A percentile compares a stretch with the other conserved stretches of the same genome.
phyloP scores from a whole-genome alignment of 2,113 vertebrate genomes.

The Eupsittula cactorum region DNA sequence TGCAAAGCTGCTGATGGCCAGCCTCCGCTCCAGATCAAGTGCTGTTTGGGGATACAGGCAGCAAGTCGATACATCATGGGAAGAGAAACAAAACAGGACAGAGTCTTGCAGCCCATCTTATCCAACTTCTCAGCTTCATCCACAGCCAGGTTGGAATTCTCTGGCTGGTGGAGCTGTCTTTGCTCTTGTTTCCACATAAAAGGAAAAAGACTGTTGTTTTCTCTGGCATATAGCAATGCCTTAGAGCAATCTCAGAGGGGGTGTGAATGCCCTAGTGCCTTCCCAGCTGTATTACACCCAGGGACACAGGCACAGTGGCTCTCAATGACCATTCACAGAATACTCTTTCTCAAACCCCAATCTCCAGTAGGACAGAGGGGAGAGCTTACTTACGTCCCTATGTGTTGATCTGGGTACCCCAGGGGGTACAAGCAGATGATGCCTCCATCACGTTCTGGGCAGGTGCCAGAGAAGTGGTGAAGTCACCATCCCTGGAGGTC shows the following conservation, averaged over 20 bases:
- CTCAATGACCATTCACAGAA: neutral
- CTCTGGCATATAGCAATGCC: neutral
- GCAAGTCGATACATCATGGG: neutral
- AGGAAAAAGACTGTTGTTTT: neutral
- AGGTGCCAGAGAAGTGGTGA: constrained; percentile 39
- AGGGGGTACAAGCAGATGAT: constrained; percentile 63
- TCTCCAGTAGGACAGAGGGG: neutral
- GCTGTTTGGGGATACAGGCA: neutral
- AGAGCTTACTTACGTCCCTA: constrained; percentile 66
- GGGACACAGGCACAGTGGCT: neutral
- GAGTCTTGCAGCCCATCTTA: neutral
- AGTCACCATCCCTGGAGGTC: neutral
- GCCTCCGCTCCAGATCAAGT: neutral
- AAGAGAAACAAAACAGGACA: neutral
- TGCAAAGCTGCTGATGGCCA: neutral
- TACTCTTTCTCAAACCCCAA: neutral
- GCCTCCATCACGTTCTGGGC: constrained; percentile 54
- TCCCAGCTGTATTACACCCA: neutral
- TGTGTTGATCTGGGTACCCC: constrained; percentile 29
- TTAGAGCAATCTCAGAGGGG: neutral
- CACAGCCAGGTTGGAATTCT: neutral
- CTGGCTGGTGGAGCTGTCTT: neutral
- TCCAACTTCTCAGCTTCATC: neutral
- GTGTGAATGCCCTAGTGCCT: neutral
- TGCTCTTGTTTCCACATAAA: neutral